Percentiles rank a stretch among this genome's conserved stretches.
These are phyloP conservation scores for Platysteira castanea DNA, from an alignment of 2,113 vertebrate species.

Conservation along the genomic window DNA sequence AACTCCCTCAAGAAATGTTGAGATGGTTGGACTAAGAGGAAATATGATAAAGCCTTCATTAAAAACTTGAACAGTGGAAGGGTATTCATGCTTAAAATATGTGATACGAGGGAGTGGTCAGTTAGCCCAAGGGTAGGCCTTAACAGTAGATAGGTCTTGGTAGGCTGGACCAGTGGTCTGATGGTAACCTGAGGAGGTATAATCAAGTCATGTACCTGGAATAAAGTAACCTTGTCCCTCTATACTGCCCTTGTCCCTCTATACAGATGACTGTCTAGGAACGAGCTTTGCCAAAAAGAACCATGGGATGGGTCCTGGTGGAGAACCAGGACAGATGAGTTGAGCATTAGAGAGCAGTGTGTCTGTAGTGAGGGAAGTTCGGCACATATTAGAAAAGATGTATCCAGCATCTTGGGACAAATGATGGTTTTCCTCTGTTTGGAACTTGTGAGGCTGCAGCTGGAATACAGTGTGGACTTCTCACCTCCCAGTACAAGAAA, in stretches of 20 bases:
- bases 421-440: background rate
- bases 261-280: background rate
- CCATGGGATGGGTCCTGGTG: background rate
- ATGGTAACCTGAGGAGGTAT: background rate
- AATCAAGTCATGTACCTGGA: background rate
- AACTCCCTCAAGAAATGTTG: background rate
- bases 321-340: background rate
- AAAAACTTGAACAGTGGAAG: background rate
- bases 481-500: background rate
- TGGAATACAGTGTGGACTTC: background rate
- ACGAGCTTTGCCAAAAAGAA: background rate
- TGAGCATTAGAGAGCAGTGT: background rate
- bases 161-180: background rate
- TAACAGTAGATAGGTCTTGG: background rate
- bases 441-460: background rate
- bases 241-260: fast-evolving
- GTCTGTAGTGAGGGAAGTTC: background rate
- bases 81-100: background rate
- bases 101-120: fast-evolving
- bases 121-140: background rate
- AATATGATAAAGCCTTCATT: background rate
- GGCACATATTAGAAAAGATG: background rate
- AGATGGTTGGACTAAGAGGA: background rate
- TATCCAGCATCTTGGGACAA: background rate
- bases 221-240: background rate